Percentiles rank a stretch among this genome's conserved stretches.
Evolutionary conservation across 2,113 vertebrate genomes (phyloP).

Genomic region (Dromas ardeola): DNA sequence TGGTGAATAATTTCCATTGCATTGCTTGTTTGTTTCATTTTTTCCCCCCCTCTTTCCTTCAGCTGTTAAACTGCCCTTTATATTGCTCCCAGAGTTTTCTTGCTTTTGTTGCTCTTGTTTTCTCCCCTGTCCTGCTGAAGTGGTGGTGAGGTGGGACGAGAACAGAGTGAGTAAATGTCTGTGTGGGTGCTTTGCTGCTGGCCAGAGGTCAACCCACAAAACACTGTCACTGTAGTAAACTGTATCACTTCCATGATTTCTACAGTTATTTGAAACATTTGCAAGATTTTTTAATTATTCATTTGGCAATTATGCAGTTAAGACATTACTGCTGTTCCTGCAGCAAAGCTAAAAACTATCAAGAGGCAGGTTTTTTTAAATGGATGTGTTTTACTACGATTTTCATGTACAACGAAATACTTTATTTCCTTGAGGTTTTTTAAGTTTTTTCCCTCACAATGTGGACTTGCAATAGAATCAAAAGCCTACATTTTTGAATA

Average conservation of each 20-base stretch:
- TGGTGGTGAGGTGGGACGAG: background rate
- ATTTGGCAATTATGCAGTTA: background rate
- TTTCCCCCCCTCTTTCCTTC: background rate
- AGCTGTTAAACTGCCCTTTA: background rate
- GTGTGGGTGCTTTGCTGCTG: background rate
- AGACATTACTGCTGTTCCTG: background rate
- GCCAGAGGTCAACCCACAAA: background rate
- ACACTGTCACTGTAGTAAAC: background rate
- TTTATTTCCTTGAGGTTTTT: background rate
- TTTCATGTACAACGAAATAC: background rate
- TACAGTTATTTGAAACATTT: background rate
- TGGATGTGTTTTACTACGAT: background rate
- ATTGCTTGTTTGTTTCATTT: background rate
- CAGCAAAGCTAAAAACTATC: background rate
- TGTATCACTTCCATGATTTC: background rate
- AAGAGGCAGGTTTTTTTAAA: background rate
- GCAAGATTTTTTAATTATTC: background rate
- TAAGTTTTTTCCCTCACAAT: background rate
- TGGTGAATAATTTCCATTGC: background rate
- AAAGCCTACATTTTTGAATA: background rate
- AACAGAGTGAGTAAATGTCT: background rate
- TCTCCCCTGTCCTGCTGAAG: background rate
- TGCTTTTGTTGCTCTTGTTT: background rate
- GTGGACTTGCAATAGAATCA: background rate
- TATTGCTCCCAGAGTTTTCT: background rate